Conservation (phyloP, 2,113 vertebrate species). For the Theropithecus gelada region DNA sequence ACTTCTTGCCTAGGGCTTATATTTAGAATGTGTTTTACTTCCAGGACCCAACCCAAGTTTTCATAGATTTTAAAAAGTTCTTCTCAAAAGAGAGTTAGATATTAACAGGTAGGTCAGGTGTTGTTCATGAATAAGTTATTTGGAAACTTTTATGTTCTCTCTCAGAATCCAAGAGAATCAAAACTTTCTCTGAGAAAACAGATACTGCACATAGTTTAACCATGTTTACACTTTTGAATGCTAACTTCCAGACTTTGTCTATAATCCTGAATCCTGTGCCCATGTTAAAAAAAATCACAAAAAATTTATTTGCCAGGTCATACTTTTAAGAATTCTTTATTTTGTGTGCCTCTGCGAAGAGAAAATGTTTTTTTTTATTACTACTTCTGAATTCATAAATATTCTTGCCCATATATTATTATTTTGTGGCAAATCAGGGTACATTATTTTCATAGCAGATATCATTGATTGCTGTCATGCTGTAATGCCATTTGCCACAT, state of each 20-base stretch:
- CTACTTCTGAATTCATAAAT: background rate
- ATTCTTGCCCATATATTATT: background rate
- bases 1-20: background rate
- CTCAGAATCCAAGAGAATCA: background rate
- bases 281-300: background rate
- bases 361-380: background rate
- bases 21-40: background rate
- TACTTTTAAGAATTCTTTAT: background rate
- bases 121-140: background rate
- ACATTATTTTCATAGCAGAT: background rate
- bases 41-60: background rate
- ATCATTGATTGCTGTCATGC: background rate
- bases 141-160: background rate
- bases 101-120: background rate
- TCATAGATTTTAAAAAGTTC: background rate
- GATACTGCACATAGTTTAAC: background rate
- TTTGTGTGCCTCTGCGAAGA: background rate
- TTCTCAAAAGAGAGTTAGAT: background rate
- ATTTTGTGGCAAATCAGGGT: background rate
- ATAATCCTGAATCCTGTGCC: background rate
- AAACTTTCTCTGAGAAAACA: background rate
- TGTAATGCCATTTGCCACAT: background rate
- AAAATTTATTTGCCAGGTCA: background rate
- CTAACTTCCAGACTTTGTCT: background rate
- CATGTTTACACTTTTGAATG: background rate